Base-by-base conservation (phyloP, 2,888 invertebrate genomes). In the Hydroisotoma schaefferi region DNA sequence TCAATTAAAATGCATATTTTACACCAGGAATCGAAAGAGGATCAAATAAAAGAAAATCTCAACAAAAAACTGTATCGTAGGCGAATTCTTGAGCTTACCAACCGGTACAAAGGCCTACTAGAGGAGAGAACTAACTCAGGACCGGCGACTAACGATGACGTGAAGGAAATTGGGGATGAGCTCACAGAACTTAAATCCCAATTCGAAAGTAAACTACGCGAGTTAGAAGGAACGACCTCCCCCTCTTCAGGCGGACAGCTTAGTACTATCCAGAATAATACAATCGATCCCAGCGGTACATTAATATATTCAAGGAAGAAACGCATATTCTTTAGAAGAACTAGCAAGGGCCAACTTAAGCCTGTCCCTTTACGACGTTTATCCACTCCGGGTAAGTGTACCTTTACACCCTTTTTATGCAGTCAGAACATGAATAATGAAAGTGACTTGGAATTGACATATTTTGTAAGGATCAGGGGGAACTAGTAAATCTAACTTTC, bases 161-260 rank as follows among this genome's bases (percentile, higher is more conserved):
- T 57, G 1, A 20, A 54, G 22, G 57, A 57, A 43, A 47, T 57
- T 25, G 57, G 48, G 1, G 61, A 61, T 18, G 57, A 57, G 26
- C 18, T 61, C 3, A 43, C 27, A 10, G 47, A 48, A n/a, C 23
- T 33, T 4, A 40, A 43, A 12, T 15, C 49, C 20, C 37, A 51
- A 25, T 25, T 49, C 2, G 26, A 57, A 29, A 15, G 18, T 12
- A 38, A 49, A 37, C 23, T 38, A 15, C 6, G 27, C 20, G 27
- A 28, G 18, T 6, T 57, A 33, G 48, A 57, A 37, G 40, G 3
- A 18, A 27, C 8, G 25, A 27, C 46, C 25, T n/a, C n/a, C n/a
- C n/a, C n/a, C n/a, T n/a, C n/a, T n/a, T n/a, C n/a, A 40, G 5
- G 8, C 15, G 20, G 40, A 5, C n/a, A 10, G 8, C 8, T 33